Base-by-base conservation (phyloP, 2,888 invertebrate species). In the Trachelus iudaicus region DNA sequence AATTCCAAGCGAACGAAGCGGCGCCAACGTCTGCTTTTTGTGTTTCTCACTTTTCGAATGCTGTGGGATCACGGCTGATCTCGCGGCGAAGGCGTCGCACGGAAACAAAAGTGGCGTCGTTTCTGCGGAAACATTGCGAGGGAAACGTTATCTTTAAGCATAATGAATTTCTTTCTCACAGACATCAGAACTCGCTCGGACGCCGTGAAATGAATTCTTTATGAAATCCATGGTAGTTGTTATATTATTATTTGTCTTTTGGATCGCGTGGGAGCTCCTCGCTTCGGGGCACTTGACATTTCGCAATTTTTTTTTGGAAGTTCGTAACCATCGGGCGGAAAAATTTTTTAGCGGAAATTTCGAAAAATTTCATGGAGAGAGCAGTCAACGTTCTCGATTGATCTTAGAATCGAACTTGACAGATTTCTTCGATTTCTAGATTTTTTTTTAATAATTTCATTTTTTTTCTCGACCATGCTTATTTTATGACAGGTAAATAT, bases 91-190 rank as follows among this genome's bases (percentile, higher is more conserved):
- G 15, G 2, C 56, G 9, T 23, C 56, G 1, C 56, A 23, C 23
- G 1, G 56, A 56, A 15, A 56, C 56, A 23, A 15, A 23, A 23
- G 23, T 56, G 56, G 56, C 56, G 9, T 56, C 23, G 9, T 23
- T 56, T 56, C 56, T 6, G 56, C 56, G 56, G 56, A 56, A 56
- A 56, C 23, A 9, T 56, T 31, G 37, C 34, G 37, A 37, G n/a
- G 37, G n/a, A 12, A 15, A 31, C 31, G 40, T 77, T 34, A 30
- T 69, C 4, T n/a, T 12, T 71, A 34, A 73, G 69, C 23, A 23
- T 78, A 78, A 78, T 76, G 73, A 78, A 78, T 78, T 56, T 76
- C 40, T 34, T 78, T 78, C 78, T 56, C 78, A 78, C 73, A 56
- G 56, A 56, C 23, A 56, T 23, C 56, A 9, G 23, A 56, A 1